Evolutionary conservation across 2,888 invertebrate genomes (phyloP).

Genomic region (Tetranychus truncatus): DNA sequence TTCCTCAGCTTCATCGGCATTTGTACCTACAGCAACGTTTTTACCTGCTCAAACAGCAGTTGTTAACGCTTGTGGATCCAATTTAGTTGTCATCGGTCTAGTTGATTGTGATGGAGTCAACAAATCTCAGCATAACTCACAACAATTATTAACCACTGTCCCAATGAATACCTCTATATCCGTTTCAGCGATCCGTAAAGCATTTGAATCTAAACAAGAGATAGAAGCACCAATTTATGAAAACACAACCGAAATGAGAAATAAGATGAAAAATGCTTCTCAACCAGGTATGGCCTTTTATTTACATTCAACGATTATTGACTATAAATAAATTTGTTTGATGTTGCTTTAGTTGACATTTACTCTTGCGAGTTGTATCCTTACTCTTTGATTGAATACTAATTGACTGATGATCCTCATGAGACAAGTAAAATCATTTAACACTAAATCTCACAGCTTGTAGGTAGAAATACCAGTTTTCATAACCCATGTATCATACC

Average conservation of each 20-base stretch:
- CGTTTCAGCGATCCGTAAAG: constrained; percentile 11
- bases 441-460: neutral
- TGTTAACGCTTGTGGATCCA: neutral
- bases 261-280: neutral
- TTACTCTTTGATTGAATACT: neutral
- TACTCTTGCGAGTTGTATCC: neutral
- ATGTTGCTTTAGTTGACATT: neutral
- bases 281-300: neutral
- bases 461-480: neutral
- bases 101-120: neutral
- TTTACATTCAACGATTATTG: too few species aligned
- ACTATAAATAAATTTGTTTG: neutral
- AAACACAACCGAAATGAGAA: constrained; percentile 4
- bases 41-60: neutral
- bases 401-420: neutral
- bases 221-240: neutral
- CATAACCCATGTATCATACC: neutral
- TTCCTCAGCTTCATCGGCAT: neutral
- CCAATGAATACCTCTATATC: neutral
- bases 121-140: neutral
- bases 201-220: constrained; percentile 8
- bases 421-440: neutral
- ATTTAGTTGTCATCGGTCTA: neutral
- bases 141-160: neutral
- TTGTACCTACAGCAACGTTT: neutral